A percentile compares a stretch with the other conserved stretches of the same genome.
These are phyloP conservation scores for Cavia porcellus DNA, from an alignment of 2,113 vertebrate genomes.

Conservation along the genomic window DNA sequence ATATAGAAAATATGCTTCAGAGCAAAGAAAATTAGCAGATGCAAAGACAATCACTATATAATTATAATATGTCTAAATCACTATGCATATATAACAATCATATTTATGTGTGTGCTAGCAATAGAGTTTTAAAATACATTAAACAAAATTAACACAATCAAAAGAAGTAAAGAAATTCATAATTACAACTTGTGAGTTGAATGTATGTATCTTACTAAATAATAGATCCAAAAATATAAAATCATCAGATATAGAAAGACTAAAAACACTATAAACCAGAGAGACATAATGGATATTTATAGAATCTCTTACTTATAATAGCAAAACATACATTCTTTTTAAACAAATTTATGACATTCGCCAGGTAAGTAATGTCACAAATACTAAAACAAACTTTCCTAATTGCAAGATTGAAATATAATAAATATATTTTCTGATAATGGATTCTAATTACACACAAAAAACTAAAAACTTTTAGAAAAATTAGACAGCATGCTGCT, in stretches of 20 bases:
- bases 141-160: background rate
- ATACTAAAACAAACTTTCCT: background rate
- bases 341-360: background rate
- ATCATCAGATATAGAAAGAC: background rate
- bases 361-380: background rate
- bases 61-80: background rate
- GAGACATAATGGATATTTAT: background rate
- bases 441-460: background rate
- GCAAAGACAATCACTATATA: background rate
- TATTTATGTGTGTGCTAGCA: background rate
- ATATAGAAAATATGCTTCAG: background rate
- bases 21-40: background rate
- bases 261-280: background rate
- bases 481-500: background rate
- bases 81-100: background rate
- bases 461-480: background rate
- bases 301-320: background rate
- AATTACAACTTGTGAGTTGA: background rate
- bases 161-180: background rate
- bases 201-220: background rate
- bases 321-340: background rate
- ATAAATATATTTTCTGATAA: background rate
- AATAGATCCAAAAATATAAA: background rate
- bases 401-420: background rate
- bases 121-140: background rate